phyloP scores from a whole-genome alignment of 2,113 vertebrate species.

The Loxodonta africana region DNA sequence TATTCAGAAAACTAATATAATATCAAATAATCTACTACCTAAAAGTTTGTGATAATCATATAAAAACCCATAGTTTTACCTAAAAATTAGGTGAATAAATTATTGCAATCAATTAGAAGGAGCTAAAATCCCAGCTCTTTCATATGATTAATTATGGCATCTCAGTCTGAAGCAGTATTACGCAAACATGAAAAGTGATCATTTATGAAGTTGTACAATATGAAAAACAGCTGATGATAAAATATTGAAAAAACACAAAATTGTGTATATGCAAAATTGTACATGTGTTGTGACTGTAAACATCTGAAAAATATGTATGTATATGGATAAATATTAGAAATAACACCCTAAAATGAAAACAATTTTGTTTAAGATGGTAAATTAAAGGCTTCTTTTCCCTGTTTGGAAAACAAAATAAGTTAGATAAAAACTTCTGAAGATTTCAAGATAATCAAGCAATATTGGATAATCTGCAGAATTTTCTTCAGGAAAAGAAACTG shows the following conservation, averaged over 20 bases:
- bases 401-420: neutral
- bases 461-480: neutral
- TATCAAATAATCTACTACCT: neutral
- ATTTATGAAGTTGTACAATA: neutral
- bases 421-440: neutral
- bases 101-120: constrained; percentile 17
- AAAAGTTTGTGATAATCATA: neutral
- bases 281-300: neutral
- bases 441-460: constrained; percentile 3
- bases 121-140: neutral
- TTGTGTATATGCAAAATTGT: neutral
- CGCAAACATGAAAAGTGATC: constrained; percentile 12
- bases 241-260: neutral
- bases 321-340: constrained; percentile 28
- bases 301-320: neutral
- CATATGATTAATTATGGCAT: neutral
- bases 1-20: neutral
- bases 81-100: constrained; percentile 2
- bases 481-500: neutral
- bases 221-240: neutral
- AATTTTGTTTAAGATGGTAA: neutral
- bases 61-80: neutral
- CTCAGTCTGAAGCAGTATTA: neutral
- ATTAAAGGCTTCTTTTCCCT: neutral
- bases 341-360: constrained; percentile 14